phyloP scores from a whole-genome alignment of 2,888 invertebrate genomes.

The Thera obeliscata region DNA sequence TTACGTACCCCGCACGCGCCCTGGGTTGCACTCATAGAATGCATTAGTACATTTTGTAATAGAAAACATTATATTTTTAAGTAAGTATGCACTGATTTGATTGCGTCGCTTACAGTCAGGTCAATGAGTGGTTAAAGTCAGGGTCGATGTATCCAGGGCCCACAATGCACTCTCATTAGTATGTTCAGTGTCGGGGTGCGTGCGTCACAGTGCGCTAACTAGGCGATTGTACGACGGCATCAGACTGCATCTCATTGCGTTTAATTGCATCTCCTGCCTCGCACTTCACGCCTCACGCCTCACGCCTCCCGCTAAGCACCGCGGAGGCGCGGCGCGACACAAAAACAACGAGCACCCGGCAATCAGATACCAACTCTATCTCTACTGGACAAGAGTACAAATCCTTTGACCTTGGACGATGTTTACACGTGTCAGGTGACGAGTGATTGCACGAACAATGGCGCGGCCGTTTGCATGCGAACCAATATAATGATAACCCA shows the following conservation, averaged over 20 bases:
- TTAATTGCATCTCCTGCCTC: constrained; percentile 16
- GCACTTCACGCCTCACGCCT: not conserved
- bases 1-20: no score
- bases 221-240: constrained; percentile 27
- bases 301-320: constrained; percentile 14
- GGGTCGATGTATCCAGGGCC: constrained; percentile 3
- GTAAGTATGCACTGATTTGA: no score
- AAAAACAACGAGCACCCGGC: constrained; percentile 7
- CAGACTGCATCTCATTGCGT: constrained; percentile 25
- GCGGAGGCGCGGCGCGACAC: constrained; percentile 1
- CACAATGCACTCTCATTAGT: constrained; percentile 11
- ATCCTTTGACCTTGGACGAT: not conserved
- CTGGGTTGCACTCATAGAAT: no score
- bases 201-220: constrained; percentile 22
- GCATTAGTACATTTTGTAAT: no score
- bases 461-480: constrained; percentile 21
- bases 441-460: constrained; percentile 19
- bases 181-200: constrained; percentile 1
- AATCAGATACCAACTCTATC: constrained; percentile 2
- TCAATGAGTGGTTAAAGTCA: no score
- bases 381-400: not conserved
- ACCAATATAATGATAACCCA: no score
- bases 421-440: constrained; percentile 15
- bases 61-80: no score
- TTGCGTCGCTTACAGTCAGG: no score